These are phyloP conservation scores for Anagyrus pseudococci DNA, from an alignment of 2,888 invertebrate genomes.

Conservation along the genomic window DNA sequence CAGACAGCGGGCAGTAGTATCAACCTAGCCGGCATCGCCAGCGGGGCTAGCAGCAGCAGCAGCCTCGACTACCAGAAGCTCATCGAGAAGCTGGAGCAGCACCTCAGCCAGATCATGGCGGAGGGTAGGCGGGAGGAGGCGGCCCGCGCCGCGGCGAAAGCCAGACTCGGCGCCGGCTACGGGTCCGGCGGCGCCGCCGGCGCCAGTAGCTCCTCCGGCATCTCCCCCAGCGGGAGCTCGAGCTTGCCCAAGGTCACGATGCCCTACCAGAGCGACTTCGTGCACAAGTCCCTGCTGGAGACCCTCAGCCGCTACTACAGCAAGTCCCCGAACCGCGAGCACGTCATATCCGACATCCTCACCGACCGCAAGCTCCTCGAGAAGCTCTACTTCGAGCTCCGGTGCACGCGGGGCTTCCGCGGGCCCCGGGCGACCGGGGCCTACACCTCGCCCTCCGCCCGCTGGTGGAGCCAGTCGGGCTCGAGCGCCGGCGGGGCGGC, in stretches of 20 bases:
- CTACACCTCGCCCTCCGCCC: conserved; percentile 53
- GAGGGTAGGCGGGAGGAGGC: conserved; percentile 48
- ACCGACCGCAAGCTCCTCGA: conserved; percentile 77
- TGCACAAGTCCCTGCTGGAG: conserved; percentile 70
- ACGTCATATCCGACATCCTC: conserved; percentile 75
- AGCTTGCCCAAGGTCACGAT: conserved; percentile 55
- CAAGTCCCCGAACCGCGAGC: conserved; percentile 71
- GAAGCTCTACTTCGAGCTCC: conserved; percentile 75
- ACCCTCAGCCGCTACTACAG: conserved; percentile 74
- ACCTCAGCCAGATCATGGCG: conserved; percentile 62
- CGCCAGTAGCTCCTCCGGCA: conserved; percentile 31
- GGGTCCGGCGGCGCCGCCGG: conserved; percentile 55
- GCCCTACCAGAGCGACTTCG: conserved; percentile 63
- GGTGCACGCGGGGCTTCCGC: conserved; percentile 70
- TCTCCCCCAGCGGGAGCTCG: not conserved
- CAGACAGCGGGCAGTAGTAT: not conserved
- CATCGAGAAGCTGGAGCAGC: conserved; percentile 70
- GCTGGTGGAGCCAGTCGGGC: conserved; percentile 47
- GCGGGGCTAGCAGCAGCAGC: conserved; percentile 43
- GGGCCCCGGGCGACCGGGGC: conserved; percentile 58
- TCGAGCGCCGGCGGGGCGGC: conserved; percentile 34
- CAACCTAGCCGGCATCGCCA: too few species aligned
- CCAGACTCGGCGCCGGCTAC: too few species aligned
- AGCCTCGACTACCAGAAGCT: conserved; percentile 70
- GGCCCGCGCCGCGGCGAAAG: not conserved